Evolutionary conservation across 2,888 invertebrate genomes (phyloP), one percentile per base, ranked within the genome.

Genomic region (Spodoptera exigua): DNA sequence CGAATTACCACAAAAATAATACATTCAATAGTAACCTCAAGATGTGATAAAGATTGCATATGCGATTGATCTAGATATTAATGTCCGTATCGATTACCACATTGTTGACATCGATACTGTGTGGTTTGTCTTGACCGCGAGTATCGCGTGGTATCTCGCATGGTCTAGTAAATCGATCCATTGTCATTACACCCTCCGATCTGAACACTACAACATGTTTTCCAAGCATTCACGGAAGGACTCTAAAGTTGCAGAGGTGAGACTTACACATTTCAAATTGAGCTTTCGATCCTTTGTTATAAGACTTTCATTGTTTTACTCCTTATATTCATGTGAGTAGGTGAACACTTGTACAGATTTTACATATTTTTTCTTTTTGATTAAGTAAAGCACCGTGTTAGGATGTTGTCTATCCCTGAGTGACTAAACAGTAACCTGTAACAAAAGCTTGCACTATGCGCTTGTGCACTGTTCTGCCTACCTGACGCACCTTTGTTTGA

Each of bases 181-280:
- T 87, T 89, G 76, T 80, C 76, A 82, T 83, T 80, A 67, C 75
- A 74, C 74, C 73, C 79, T 80, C 76, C 64, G 80, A 80, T 85
- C 87, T 90, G 86, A 91, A 83, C 87, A 84, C 83, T 81, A 73
- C 86, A 86, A 84, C 85, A 92, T 93, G 94, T 93, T 90, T 91
- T 91, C 92, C 89, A 93, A 93, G 93, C 93, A 89, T 82, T 84
- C 92, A 74, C 84, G 86, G 83, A 83, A 85, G 92, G 92, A 90
- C 73, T 78, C 83, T 82, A 85, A 85, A 82, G 75, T 87, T 87
- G 62, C 88, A 87, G 91, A 93, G 93, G 94, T 93, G 92, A 93
- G 93, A 66, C 61, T 65, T 75, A 59, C 66, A 65, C 67, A 66
- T 65, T 68, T 54, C 46, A 64, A 64, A 17, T 73, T 54, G 45